These are phyloP conservation scores for Hofmannophila pseudospretella DNA, from an alignment of 2,888 invertebrate species.

Conservation along the genomic window DNA sequence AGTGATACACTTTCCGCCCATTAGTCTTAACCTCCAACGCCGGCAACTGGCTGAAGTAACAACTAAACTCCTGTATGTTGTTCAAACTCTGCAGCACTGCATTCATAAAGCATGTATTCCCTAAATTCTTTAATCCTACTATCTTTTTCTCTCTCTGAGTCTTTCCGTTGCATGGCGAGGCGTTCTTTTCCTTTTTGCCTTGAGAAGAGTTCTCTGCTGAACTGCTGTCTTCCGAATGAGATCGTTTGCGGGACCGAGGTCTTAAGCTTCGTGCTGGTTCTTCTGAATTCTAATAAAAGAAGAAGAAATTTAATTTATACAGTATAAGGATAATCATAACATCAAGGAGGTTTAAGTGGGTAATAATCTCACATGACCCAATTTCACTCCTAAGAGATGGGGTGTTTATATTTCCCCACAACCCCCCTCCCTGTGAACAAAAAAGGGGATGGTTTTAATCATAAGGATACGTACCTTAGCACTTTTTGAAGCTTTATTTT, in stretches of 20 bases:
- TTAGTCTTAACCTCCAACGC: slow-evolving; percentile 81
- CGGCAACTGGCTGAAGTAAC: slow-evolving; percentile 87
- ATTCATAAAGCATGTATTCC: slow-evolving; percentile 93
- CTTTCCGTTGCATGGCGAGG: slow-evolving; percentile 60
- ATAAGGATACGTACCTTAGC: slow-evolving; percentile 56
- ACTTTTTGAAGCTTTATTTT: slow-evolving; percentile 43
- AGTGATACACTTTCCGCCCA: slow-evolving; percentile 79
- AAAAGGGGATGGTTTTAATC: too few species aligned
- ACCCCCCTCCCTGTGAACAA: too few species aligned
- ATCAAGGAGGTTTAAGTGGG: too few species aligned
- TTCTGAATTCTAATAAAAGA: slow-evolving; percentile 51
- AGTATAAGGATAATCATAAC: too few species aligned
- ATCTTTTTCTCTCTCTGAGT: slow-evolving; percentile 79
- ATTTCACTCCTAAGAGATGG: too few species aligned
- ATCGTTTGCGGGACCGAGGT: slow-evolving; percentile 79
- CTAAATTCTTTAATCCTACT: slow-evolving; percentile 87
- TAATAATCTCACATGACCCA: too few species aligned
- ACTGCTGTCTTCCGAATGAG: slow-evolving; percentile 75
- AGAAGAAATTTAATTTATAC: not conserved
- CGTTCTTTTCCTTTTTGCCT: slow-evolving; percentile 47
- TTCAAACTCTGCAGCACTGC: slow-evolving; percentile 90
- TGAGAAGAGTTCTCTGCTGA: slow-evolving; percentile 61
- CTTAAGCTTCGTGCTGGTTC: slow-evolving; percentile 76
- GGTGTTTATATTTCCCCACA: too few species aligned
- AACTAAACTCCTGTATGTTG: slow-evolving; percentile 90